phyloP scores from a whole-genome alignment of 2,888 invertebrate genomes.

The Melipona bicolor region DNA sequence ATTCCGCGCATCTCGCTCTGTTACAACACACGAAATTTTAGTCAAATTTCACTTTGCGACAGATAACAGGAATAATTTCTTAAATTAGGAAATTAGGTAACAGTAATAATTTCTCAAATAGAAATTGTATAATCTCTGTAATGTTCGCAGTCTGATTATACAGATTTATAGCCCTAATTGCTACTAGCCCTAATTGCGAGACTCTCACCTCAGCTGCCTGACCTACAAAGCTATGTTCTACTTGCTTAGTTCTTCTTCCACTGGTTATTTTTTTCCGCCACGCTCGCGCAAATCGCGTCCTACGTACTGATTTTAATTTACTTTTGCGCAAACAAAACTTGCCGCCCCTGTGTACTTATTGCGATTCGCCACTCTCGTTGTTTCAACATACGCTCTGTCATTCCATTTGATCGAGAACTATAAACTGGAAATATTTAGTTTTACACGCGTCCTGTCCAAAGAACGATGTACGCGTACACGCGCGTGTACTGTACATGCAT shows the following conservation, averaged over 20 bases:
- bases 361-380: background rate
- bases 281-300: too few relatives aligned
- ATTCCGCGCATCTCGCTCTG: constrained; percentile 31
- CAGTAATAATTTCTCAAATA: background rate
- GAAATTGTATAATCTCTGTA: background rate
- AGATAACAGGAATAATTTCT: background rate
- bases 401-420: background rate
- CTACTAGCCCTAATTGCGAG: too few relatives aligned
- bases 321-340: background rate
- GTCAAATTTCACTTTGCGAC: background rate
- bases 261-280: background rate
- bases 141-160: background rate
- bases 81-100: too few relatives aligned
- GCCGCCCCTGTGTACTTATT: background rate
- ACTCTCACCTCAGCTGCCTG: background rate
- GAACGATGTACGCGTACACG: background rate
- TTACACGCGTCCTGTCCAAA: background rate
- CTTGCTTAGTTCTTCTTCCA: background rate
- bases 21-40: background rate
- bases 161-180: background rate
- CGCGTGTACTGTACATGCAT: background rate
- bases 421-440: background rate
- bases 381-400: background rate
- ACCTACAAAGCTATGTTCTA: background rate
- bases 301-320: background rate